Conservation (phyloP, 2,797 vertebrate genomes). For the Sebastes matsubarae region DNA sequence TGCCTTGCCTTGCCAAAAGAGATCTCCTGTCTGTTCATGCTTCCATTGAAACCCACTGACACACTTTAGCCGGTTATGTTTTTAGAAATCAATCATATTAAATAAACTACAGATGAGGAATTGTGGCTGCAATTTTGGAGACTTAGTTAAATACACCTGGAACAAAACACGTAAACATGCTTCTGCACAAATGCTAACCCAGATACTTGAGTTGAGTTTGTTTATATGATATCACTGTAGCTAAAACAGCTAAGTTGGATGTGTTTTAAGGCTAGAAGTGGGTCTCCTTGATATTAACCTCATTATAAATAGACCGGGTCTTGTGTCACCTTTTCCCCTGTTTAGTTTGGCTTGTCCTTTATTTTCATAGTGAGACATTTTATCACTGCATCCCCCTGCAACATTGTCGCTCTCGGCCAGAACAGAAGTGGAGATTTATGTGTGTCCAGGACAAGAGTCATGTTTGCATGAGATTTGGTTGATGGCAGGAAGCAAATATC, state of each 20-base stretch:
- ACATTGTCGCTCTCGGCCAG: background rate
- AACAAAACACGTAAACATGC: background rate
- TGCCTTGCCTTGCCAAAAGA: too few relatives aligned
- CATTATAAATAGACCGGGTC: constrained; percentile 10
- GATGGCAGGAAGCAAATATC: background rate
- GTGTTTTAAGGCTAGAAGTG: background rate
- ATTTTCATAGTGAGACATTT: background rate
- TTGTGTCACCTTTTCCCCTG: background rate
- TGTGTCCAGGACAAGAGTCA: background rate
- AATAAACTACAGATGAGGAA: background rate
- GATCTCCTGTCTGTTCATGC: background rate
- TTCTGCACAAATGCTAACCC: background rate
- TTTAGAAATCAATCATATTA: background rate
- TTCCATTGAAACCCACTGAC: background rate
- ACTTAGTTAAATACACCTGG: background rate
- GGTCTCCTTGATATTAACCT: background rate
- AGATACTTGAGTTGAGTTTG: background rate
- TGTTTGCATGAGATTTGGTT: background rate
- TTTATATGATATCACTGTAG: background rate
- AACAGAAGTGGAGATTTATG: background rate
- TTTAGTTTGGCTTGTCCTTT: background rate
- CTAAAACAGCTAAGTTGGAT: background rate
- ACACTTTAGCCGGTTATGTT: background rate
- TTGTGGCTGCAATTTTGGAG: background rate
- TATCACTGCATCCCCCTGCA: background rate